Percentiles rank a stretch among this genome's conserved stretches.
phyloP scores from a whole-genome alignment of 2,113 vertebrate genomes.

The Colius striatus region DNA sequence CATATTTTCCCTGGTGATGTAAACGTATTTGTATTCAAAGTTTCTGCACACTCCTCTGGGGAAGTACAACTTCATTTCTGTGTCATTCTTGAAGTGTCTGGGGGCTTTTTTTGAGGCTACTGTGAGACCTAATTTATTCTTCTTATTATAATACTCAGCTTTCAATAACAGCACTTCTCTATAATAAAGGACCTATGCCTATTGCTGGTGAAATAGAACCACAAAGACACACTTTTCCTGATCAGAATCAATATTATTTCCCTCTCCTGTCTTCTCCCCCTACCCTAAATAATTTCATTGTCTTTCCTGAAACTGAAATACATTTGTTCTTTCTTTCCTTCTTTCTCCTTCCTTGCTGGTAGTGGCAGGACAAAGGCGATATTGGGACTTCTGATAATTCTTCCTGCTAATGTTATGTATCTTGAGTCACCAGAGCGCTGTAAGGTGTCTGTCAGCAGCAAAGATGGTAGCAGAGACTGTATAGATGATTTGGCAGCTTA shows the following conservation, averaged over 20 bases:
- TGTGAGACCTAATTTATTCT: neutral
- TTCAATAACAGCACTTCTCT: neutral
- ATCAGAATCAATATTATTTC: neutral
- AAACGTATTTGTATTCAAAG: slow-evolving; percentile 13
- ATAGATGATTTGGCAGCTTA: neutral
- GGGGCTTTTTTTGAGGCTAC: neutral
- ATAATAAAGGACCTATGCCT: neutral
- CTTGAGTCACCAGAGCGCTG: neutral
- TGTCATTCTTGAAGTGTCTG: neutral
- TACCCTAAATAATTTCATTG: neutral
- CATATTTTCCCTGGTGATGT: neutral
- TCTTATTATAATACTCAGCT: neutral
- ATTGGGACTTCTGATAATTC: neutral
- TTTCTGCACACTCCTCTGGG: neutral
- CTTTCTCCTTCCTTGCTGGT: neutral
- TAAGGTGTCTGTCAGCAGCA: neutral
- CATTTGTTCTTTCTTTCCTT: neutral
- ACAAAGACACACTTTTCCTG: neutral
- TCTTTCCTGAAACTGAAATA: neutral
- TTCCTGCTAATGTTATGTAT: neutral
- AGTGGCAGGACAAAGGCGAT: neutral
- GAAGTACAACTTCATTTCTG: neutral
- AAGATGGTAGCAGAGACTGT: neutral
- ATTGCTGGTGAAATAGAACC: neutral
- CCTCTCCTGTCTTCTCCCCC: neutral